phyloP scores from a whole-genome alignment of 1,140 invertebrate species.

The Lordiphosa clarofinis region DNA sequence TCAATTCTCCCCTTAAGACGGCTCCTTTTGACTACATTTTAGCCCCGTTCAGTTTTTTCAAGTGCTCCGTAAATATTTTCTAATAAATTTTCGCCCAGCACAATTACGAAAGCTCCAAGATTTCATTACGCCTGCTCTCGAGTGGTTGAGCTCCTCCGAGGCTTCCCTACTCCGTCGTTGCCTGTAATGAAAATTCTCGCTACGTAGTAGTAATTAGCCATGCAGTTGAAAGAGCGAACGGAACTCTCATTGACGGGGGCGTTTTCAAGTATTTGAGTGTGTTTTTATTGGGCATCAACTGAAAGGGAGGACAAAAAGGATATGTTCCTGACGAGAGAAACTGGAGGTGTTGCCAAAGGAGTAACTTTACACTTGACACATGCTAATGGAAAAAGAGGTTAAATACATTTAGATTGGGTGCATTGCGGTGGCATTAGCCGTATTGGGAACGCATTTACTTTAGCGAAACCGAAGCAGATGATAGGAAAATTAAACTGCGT shows the following conservation, averaged over 20 bases:
- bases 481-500: too few relatives aligned
- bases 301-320: constrained; percentile 15
- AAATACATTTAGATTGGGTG: background rate
- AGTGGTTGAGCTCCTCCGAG: constrained; percentile 13
- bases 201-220: constrained; percentile 41
- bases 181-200: constrained; percentile 48
- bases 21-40: constrained; percentile 33
- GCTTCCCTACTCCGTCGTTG: constrained; percentile 3
- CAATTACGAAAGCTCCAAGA: constrained; percentile 21
- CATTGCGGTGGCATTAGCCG: background rate
- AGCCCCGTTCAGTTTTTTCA: constrained; percentile 38
- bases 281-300: constrained; percentile 35
- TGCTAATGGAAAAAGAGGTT: constrained; percentile 25
- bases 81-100: constrained; percentile 50
- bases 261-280: constrained; percentile 40
- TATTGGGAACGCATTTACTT: background rate
- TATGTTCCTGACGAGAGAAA: constrained; percentile 5
- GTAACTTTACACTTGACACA: constrained; percentile 41
- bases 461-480: too few relatives aligned
- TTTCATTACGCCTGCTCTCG: constrained; percentile 47
- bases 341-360: constrained; percentile 7
- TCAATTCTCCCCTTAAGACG: background rate
- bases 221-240: constrained; percentile 12
- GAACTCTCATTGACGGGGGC: constrained; percentile 4
- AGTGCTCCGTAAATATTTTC: constrained; percentile 64